phyloP scores from a whole-genome alignment of 2,888 invertebrate genomes.

The Cheilosia impressa region DNA sequence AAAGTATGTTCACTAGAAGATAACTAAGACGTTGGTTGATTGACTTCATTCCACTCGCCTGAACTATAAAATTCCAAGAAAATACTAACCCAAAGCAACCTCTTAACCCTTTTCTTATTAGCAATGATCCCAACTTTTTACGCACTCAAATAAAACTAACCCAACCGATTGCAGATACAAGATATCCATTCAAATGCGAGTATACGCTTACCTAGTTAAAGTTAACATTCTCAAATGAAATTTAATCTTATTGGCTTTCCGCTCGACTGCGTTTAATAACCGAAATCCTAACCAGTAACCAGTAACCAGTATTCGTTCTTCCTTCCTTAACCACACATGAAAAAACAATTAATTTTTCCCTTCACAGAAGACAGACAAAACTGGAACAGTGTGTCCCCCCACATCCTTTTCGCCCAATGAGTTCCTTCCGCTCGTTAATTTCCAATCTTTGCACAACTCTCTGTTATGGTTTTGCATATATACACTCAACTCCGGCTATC shows the following conservation, averaged over 20 bases:
- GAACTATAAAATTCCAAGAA: background rate
- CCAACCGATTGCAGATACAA: conserved; percentile 8
- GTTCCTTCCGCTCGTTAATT: conserved; percentile 74
- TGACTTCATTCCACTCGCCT: background rate
- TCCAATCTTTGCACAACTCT: conserved; percentile 69
- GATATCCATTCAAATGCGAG: background rate
- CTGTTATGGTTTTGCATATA: conserved; percentile 49
- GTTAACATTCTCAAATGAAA: conserved; percentile 14
- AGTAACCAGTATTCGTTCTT: background rate
- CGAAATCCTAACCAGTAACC: conserved; percentile 17
- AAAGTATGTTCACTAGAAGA: no score
- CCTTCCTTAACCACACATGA: conserved; percentile 41
- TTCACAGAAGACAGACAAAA: conserved; percentile 3
- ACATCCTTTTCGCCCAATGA: conserved; percentile 69
- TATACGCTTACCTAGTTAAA: background rate
- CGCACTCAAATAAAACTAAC: conserved; percentile 5
- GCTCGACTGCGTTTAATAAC: conserved; percentile 55
- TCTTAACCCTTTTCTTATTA: background rate
- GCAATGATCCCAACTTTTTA: background rate
- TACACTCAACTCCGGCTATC: background rate
- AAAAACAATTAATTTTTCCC: conserved; percentile 62
- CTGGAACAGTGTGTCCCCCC: conserved; percentile 4
- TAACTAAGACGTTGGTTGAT: no score
- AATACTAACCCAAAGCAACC: no score
- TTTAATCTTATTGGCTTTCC: conserved; percentile 53